These are phyloP conservation scores for Spermophilus dauricus DNA, from an alignment of 2,113 vertebrate genomes.

Conservation along the genomic window DNA sequence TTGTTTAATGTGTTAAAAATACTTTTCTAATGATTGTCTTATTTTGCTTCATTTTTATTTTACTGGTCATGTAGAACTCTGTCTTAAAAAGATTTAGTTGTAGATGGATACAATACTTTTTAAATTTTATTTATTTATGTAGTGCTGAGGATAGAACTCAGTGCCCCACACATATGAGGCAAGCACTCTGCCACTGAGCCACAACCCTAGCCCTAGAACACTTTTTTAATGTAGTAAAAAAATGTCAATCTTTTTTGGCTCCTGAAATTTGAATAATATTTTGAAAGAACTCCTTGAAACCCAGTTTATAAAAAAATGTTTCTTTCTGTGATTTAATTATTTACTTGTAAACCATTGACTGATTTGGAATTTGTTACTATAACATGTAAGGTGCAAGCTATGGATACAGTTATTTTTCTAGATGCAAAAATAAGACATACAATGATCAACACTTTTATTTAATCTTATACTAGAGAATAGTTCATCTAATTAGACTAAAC, in stretches of 20 bases:
- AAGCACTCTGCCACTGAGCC: no score
- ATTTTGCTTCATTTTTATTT: constrained; percentile 26
- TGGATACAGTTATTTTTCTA: background rate
- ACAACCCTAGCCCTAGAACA: no score
- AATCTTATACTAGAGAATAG: background rate
- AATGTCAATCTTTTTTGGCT: background rate
- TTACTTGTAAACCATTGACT: background rate
- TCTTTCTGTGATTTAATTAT: constrained; percentile 4
- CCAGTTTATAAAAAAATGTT: constrained; percentile 9
- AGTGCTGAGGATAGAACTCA: no score
- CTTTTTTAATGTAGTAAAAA: background rate
- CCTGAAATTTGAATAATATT: constrained; percentile 11
- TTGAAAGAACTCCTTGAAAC: constrained; percentile 46
- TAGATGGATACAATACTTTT: no score
- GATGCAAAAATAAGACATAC: background rate
- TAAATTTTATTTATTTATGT: no score
- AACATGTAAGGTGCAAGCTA: background rate
- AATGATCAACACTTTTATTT: background rate
- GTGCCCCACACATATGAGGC: no score
- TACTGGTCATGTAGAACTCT: background rate
- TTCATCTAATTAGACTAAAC: constrained; percentile 11
- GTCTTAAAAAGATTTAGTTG: no score
- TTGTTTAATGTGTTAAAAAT: background rate
- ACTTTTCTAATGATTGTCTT: background rate
- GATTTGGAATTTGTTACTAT: constrained; percentile 37